Base-by-base conservation (phyloP, 2,888 invertebrate genomes). In the Acanthoscelides obtectus region DNA sequence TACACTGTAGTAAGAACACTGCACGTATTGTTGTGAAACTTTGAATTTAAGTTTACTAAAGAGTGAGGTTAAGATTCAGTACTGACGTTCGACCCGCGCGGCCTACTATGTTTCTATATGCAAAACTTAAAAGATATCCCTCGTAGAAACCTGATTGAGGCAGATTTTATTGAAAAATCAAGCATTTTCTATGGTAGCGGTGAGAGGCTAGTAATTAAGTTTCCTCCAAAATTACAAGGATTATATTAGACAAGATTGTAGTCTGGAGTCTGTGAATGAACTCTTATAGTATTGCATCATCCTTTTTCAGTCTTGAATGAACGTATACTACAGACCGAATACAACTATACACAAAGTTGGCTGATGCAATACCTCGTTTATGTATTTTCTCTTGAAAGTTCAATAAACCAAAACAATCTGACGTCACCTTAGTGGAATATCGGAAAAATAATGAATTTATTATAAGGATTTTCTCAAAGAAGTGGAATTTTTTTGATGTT, bases 341-440 rank as follows among this genome's bases (percentile, higher is more conserved):
- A 45, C 45, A 66, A 70, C 70, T 69, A 70, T 68, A 69, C 19
- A 66, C 68, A 25, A 25, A 67, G 21, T 22, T 70, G 72, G 71
- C 69, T 72, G 72, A 72, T 72, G 72, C 72, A 72, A 72, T 72
- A 72, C 67, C 66, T 25, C 67, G 64, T 64, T 66, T 64, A 22
- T 22, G n/a, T 45, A 45, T 65, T 69, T 64, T 21, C 64, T 22
- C 12, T 69, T 68, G 64, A 69, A 69, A 19, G 64, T 64, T 69
- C 69, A n/a, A 22, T 64, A 64, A 64, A 64, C 65, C 69, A 69
- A 69, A 69, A 64, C 69, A 45, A 12, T 45, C 1, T 45, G 45
- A 45, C 25, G 25, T 25, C 6, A 17, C 12, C 45, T 45, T 45
- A 17, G 45, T 45, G 6, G 12, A 17, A 45, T 45, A 12, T 45